Base-by-base conservation (phyloP, 2,888 invertebrate genomes). In the Cryptus viduatorius region DNA sequence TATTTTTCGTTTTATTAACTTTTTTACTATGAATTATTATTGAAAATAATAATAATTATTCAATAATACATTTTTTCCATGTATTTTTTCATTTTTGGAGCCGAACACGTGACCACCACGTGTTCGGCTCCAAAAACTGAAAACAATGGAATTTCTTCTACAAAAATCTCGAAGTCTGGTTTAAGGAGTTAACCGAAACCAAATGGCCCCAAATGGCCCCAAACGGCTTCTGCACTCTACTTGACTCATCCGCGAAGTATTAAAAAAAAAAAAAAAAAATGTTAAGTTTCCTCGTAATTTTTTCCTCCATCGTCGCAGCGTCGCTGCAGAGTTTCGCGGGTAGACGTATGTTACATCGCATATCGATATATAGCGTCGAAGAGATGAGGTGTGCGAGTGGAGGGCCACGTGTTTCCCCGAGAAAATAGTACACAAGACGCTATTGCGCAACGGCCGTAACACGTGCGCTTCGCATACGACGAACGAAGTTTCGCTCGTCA, bases 391-490 rank as follows among this genome's bases (percentile, higher is more conserved):
- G 72, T 29, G 19, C 56, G 56, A 72, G 71, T 56, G 56, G 24
- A 42, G 59, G 42, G 72, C 72, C 72, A 72, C 72, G 72, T 72
- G 72, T 59, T 56, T 56, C 19, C 29, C 56, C 72, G 59, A 72
- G 72, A 53, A 56, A 59, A 42, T 42, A 24, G 44, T n/a, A 59
- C 59, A 59, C 24, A 24, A 56, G 56, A 37, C 7, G 7, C 37
- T 53, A 29, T 72, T 72, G 59, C 72, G 72, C 72, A 72, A 72
- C 59, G 44, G 19, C 12, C 24, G 42, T 7, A 72, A 59, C 72
- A 72, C 72, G 72, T 72, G 72, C 19, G 44, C 72, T 31, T 37
- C 24, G 56, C 56, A 56, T n/a, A 59, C 72, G 72, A 44, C 59
- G 56, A 24, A 10, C 24, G 8, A 16, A 56, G 56, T 24, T 56